Base-by-base conservation (phyloP, 2,888 invertebrate species). In the Phlogophora meticulosa region DNA sequence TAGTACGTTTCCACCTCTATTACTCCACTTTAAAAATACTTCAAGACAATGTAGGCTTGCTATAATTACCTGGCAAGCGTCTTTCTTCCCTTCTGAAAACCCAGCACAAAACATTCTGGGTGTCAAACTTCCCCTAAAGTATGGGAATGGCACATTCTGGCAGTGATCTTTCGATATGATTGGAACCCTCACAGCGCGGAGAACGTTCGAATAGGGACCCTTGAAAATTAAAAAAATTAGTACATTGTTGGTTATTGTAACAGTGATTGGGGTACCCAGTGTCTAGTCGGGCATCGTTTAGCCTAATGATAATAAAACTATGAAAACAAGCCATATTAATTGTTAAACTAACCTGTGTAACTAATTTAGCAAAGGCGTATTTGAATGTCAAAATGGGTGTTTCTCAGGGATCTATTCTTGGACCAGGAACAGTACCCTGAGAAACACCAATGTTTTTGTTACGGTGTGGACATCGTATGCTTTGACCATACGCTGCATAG, bases 101-200 rank as follows among this genome's bases (percentile, higher is more conserved):
- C 95, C 95, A n/a, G 95, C 95, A 62, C 95, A 95, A 84, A 95
- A 95, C 95, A 95, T 95, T 40, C 94, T 91, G 0, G 91, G 10
- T 1, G 95, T 95, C 1, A 95, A 79, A 13, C 82, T 86, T 0
- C 94, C 94, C 73, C 92, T 86, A 49, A 93, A 95, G 80, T 93
- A 94, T 0, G 95, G 94, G 78, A 91, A 94, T 0, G 91, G 92
- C 0, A 94, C 95, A 13, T 81, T 84, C 55, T 95, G 95, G 43
- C 95, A 95, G 42, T 90, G 85, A 10, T 92, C 92, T 57, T 94
- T 94, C 0, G 92, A 90, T 62, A 94, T 93, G 2, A 94, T 91
- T 0, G 95, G 95, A 0, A 95, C 92, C 3, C 93, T 79, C 0
- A 95, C 92, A 0, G 95, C 95, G 46, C 93, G 84, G 0, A 95